phyloP scores from a whole-genome alignment of 2,797 vertebrate species.

The Xiphorhynchus erythropygius region DNA sequence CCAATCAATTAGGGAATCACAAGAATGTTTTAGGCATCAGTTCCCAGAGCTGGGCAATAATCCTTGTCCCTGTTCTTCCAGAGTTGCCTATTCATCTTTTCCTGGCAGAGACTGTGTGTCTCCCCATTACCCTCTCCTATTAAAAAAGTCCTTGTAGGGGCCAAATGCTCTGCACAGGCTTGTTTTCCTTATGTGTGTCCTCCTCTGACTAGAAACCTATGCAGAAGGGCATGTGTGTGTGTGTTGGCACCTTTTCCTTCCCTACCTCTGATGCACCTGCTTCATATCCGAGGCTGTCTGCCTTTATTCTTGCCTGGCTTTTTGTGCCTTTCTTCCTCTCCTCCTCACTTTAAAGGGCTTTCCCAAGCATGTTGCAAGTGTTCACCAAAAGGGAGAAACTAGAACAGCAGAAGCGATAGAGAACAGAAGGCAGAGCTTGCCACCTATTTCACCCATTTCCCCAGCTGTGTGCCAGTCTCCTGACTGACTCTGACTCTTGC shows the following conservation, averaged over 20 bases:
- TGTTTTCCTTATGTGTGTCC: background rate
- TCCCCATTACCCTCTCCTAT: background rate
- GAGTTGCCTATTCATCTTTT: constrained; percentile 64
- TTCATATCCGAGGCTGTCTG: background rate
- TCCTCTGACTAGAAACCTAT: background rate
- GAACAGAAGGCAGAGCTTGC: background rate
- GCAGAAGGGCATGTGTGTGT: background rate
- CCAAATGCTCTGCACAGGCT: background rate
- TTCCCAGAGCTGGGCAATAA: constrained; percentile 65
- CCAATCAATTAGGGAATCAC: constrained; percentile 63
- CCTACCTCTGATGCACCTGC: background rate
- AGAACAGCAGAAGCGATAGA: background rate
- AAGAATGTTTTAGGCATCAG: constrained; percentile 61
- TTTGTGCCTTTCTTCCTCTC: background rate
- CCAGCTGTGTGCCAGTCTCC: background rate
- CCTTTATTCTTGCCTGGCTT: background rate
- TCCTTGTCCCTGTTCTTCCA: constrained; percentile 59
- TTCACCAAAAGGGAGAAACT: background rate
- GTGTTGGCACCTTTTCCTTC: background rate
- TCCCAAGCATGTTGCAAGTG: background rate
- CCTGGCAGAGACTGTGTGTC: constrained; percentile 13
- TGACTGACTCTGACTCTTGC: background rate
- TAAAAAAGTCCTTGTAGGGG: background rate
- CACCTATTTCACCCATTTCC: background rate
- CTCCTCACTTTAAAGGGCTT: background rate